Evolutionary conservation across 2,888 invertebrate species (phyloP).

Genomic region (Subacronicta megacephala): DNA sequence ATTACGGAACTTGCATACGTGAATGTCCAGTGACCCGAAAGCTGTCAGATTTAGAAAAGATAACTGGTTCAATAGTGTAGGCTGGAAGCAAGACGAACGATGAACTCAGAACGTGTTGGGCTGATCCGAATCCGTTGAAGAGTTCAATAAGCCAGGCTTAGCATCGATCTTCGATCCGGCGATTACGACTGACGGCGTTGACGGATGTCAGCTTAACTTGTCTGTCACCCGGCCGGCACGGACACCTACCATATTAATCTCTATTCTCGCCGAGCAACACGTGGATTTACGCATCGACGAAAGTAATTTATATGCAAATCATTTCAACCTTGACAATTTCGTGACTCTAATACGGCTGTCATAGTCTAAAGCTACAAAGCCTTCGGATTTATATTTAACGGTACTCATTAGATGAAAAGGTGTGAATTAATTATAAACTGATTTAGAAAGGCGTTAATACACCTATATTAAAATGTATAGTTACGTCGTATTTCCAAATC

Average conservation of each 20-base stretch:
- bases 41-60: slow-evolving; percentile 80
- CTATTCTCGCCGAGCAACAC: slow-evolving; percentile 86
- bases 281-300: slow-evolving; percentile 87
- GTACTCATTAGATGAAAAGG: slow-evolving; percentile 64
- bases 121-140: slow-evolving; percentile 77
- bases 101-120: slow-evolving; percentile 74
- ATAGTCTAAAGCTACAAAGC: slow-evolving; percentile 71
- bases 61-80: slow-evolving; percentile 74
- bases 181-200: slow-evolving; percentile 86
- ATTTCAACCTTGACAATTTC: slow-evolving; percentile 84
- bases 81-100: slow-evolving; percentile 68
- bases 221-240: slow-evolving; percentile 82
- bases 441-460: slow-evolving; percentile 43
- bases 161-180: slow-evolving; percentile 86
- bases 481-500: slow-evolving; percentile 9
- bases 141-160: slow-evolving; percentile 88
- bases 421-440: slow-evolving; percentile 65
- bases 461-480: slow-evolving; percentile 14
- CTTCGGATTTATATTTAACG: slow-evolving; percentile 71
- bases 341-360: slow-evolving; percentile 82
- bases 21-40: slow-evolving; percentile 73
- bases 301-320: slow-evolving; percentile 89
- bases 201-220: slow-evolving; percentile 89
- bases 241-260: slow-evolving; percentile 87
- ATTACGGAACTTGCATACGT: slow-evolving; percentile 63